A percentile compares a stretch with the other conserved stretches of the same genome.
These are phyloP conservation scores for Nyctibius grandis DNA, from an alignment of 2,797 vertebrate genomes.

Conservation along the genomic window DNA sequence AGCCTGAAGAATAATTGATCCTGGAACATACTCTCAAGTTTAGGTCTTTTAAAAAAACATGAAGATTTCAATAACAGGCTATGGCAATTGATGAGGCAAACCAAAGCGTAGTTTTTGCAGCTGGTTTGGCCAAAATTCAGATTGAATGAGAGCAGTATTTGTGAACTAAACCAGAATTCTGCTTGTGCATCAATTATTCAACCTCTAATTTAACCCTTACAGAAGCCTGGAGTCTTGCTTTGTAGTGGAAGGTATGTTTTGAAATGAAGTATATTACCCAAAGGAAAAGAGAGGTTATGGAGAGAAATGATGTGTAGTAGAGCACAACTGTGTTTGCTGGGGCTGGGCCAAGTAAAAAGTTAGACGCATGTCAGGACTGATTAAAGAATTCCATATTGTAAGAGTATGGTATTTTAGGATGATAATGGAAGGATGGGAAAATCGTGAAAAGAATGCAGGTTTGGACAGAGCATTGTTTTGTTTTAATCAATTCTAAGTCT, in stretches of 20 bases:
- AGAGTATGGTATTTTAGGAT: slow-evolving; percentile 53
- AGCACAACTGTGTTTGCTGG: slow-evolving; percentile 57
- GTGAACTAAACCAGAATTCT: background rate
- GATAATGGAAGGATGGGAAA: slow-evolving; percentile 60
- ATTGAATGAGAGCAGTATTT: background rate
- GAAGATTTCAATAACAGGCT: background rate
- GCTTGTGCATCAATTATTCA: background rate
- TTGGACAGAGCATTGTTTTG: slow-evolving; percentile 57
- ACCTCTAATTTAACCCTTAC: background rate
- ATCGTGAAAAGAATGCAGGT: slow-evolving; percentile 43
- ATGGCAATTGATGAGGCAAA: background rate
- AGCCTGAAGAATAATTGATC: background rate
- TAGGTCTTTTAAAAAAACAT: background rate
- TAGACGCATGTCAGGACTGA: slow-evolving; percentile 58
- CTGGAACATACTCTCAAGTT: background rate
- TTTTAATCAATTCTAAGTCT: slow-evolving; percentile 55
- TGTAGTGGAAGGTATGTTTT: background rate
- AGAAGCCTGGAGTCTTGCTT: background rate
- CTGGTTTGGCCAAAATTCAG: background rate
- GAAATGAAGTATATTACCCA: slow-evolving; percentile 35
- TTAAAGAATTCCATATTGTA: slow-evolving; percentile 58
- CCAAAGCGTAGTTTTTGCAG: background rate
- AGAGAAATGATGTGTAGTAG: slow-evolving; percentile 45
- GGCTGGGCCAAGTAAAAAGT: slow-evolving; percentile 58
- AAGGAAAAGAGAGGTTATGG: slow-evolving; percentile 46